A percentile compares a stretch with the other conserved stretches of the same genome.
Conservation (phyloP, 2,888 invertebrate genomes). For the Autographa pulchrina region DNA sequence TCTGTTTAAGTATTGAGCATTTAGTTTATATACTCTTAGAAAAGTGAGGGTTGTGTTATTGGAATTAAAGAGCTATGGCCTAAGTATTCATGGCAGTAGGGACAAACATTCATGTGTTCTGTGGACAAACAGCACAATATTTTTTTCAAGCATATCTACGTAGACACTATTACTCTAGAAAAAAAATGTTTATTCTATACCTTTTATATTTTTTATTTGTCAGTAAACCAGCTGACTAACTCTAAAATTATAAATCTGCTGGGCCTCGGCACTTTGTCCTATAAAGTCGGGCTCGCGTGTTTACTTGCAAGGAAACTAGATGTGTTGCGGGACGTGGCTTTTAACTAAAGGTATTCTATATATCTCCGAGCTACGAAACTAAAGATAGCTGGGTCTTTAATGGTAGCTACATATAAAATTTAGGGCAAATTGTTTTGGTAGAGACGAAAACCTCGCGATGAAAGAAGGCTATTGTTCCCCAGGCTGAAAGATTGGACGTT, state of each 20-base stretch:
- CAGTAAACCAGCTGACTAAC: slow-evolving; percentile 10
- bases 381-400: neutral
- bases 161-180: too few relatives aligned
- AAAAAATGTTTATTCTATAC: too few relatives aligned
- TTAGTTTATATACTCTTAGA: too few relatives aligned
- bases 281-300: slow-evolving; percentile 23
- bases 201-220: too few relatives aligned
- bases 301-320: slow-evolving; percentile 25
- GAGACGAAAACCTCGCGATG: neutral
- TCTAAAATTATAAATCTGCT: slow-evolving; percentile 15
- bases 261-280: slow-evolving; percentile 29
- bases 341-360: slow-evolving; percentile 8
- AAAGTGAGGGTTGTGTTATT: too few relatives aligned
- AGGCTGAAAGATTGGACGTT: neutral
- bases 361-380: neutral
- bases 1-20: neutral
- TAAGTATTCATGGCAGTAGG: too few relatives aligned
- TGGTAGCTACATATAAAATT: neutral
- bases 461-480: neutral
- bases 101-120: too few relatives aligned
- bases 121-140: too few relatives aligned
- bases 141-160: too few relatives aligned
- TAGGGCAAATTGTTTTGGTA: neutral
- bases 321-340: slow-evolving; percentile 8
- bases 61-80: too few relatives aligned